Evolutionary conservation across 2,113 vertebrate species (phyloP), one percentile per base, ranked within the genome.

Genomic region (Sclerurus mexicanus): DNA sequence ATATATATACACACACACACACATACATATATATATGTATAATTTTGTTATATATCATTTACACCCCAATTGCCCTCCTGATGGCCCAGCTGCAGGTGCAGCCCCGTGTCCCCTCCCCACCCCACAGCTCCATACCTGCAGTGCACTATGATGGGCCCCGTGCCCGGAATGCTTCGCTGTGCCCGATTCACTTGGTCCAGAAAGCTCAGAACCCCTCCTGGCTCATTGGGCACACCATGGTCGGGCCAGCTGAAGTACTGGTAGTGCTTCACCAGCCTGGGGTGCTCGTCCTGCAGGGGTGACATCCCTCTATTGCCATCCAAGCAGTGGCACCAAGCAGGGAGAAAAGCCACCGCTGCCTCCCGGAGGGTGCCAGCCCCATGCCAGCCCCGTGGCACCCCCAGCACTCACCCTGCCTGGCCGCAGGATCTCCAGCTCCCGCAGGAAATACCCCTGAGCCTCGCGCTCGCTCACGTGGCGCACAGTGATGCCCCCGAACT

Each of bases 241-340:
- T 99, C 99, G 0, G 98, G 99, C 99, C 99, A 99, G 94, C 98
- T 98, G 62, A 99, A 98, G 94, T 99, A 99, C 98, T 99, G 99
- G 78, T 98, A 99, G 91, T 99, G 99, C 98, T 98, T 99, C 89
- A 99, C 98, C 83, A 96, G 97, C 42, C 98, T 95, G 7, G 95
- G 94, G 13, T 79, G 91, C 88, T 98, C 98, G 17, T 98, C 98
- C 99, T 99, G 85, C 3, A 1, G 23, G 56, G 49, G 50, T 28
- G 42, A 39, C 44, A 66, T 40, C 33, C 46, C 46, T 46, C 44
- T 44, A 44, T 44, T 44, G 44, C 44, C 18, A 44, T 7, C 42
- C 14, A 44, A 44, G 42, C 42, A 40, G 40, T 40, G 40, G 40
- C 40, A 42, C 40, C 40, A 42, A 14, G 3, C 14, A 6, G 18